A percentile compares a stretch with the other conserved stretches of the same genome.
Evolutionary conservation across 2,113 vertebrate species (phyloP).

Genomic region (Coptodon rendalli): DNA sequence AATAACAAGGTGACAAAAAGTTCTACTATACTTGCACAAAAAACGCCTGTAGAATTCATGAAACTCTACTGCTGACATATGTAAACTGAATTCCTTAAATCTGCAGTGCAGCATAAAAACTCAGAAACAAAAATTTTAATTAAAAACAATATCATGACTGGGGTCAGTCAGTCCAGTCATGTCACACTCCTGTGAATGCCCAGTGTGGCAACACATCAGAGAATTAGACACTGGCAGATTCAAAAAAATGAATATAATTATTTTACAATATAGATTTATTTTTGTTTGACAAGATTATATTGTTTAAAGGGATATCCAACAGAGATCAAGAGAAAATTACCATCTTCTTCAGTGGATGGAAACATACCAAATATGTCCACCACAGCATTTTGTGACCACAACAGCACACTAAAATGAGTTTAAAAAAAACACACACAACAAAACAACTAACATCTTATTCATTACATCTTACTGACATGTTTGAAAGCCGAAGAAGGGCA

Average conservation of each 20-base stretch:
- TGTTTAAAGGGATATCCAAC: not conserved
- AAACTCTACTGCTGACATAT: not conserved
- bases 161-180: not conserved
- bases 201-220: not conserved
- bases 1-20: not conserved
- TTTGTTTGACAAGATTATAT: conserved; percentile 19
- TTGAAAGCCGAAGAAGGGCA: conserved; percentile 23
- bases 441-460: conserved; percentile 15
- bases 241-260: not conserved
- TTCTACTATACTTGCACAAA: not conserved
- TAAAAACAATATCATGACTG: not conserved
- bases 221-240: not conserved
- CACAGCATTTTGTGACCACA: conserved; percentile 39
- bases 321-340: conserved; percentile 32
- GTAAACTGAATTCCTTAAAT: not conserved
- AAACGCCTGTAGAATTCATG: not conserved
- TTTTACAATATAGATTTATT: not conserved
- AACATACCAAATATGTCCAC: conserved; percentile 37
- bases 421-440: conserved; percentile 7
- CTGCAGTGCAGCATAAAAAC: not conserved
- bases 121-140: not conserved
- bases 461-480: conserved; percentile 34
- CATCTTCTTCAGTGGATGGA: conserved; percentile 20
- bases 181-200: not conserved
- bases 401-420: conserved; percentile 21